Conservation (phyloP, 2,888 invertebrate genomes). For the Leptinotarsa peninsularis region DNA sequence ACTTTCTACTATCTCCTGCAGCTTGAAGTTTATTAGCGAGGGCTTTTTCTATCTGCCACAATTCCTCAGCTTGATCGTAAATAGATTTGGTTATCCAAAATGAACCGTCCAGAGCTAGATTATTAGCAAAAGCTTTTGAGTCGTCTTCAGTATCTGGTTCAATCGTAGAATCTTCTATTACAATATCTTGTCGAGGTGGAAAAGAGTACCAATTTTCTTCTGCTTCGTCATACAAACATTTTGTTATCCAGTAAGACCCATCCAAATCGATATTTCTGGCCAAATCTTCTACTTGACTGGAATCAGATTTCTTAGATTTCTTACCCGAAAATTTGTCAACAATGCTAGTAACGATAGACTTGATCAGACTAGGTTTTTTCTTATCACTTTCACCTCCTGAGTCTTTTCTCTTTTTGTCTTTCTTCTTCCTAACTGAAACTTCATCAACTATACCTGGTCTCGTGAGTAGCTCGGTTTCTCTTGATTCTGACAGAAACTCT, state of each 20-base stretch:
- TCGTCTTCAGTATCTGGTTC: neutral
- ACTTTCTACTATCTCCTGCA: conserved; percentile 36
- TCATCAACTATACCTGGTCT: conserved; percentile 13
- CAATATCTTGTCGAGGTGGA: conserved; percentile 28
- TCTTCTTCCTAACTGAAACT: conserved; percentile 29
- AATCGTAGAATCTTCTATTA: neutral
- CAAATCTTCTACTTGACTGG: conserved; percentile 48
- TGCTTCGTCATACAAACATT: conserved; percentile 74
- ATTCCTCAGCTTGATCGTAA: conserved; percentile 77
- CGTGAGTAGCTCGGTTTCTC: conserved; percentile 1
- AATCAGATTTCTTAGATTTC: conserved; percentile 50
- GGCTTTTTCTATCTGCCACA: conserved; percentile 60
- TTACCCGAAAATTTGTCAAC: conserved; percentile 55
- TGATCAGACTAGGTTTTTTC: conserved; percentile 55
- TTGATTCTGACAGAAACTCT: conserved; percentile 17
- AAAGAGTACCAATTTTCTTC: conserved; percentile 69
- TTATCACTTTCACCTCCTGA: conserved; percentile 37
- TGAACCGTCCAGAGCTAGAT: conserved; percentile 66
- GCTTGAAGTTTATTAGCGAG: conserved; percentile 47
- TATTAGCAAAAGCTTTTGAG: conserved; percentile 35
- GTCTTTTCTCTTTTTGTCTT: conserved; percentile 47
- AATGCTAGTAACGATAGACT: conserved; percentile 56
- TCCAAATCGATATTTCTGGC: conserved; percentile 58
- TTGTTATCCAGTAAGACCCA: conserved; percentile 72
- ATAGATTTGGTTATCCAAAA: conserved; percentile 74